These are phyloP conservation scores for Cyclargus thomasi DNA, from an alignment of 1,140 invertebrate species.

Conservation along the genomic window DNA sequence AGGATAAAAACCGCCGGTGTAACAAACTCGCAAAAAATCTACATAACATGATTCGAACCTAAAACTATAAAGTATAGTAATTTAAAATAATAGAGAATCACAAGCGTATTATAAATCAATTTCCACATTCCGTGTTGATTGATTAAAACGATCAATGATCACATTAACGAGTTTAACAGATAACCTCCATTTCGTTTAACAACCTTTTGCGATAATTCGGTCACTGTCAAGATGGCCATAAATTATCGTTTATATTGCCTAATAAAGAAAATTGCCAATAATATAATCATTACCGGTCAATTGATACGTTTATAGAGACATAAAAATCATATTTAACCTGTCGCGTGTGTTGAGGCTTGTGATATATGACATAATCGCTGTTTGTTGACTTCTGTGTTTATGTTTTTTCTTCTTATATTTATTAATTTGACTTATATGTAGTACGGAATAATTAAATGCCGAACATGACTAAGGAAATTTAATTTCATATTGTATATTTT, in stretches of 20 bases:
- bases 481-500: no score
- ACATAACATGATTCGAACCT: background rate
- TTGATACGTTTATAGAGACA: constrained; percentile 12
- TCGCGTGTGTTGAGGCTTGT: background rate
- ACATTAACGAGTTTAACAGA: background rate
- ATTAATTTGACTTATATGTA: background rate
- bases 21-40: background rate
- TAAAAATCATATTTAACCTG: constrained; percentile 11
- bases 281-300: constrained; percentile 12
- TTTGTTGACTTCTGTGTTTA: background rate
- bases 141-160: background rate
- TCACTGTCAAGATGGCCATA: constrained; percentile 15
- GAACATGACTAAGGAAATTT: no score
- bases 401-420: background rate
- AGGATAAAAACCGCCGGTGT: no score
- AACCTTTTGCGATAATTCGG: constrained; percentile 13
- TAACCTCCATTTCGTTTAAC: constrained; percentile 8
- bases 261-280: constrained; percentile 13
- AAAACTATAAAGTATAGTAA: background rate
- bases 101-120: background rate
- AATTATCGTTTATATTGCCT: constrained; percentile 8
- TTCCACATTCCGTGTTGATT: background rate
- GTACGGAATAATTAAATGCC: no score
- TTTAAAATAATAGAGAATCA: background rate
- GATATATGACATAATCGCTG: background rate